Percentiles rank a stretch among this genome's conserved stretches.
Evolutionary conservation across 1,140 invertebrate species (phyloP).

Genomic region (Drosophila micromelanica): DNA sequence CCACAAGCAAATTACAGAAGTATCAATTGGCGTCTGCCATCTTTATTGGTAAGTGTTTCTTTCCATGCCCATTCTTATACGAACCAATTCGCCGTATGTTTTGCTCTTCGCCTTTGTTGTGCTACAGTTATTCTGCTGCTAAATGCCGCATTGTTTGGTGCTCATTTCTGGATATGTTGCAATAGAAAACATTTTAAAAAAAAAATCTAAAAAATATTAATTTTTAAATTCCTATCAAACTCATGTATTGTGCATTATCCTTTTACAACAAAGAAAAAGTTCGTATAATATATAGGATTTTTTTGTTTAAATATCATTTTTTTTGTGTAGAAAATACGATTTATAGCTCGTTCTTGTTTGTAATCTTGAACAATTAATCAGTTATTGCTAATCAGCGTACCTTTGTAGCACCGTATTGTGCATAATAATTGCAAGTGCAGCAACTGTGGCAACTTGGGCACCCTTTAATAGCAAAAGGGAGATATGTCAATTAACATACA

Average conservation of each 20-base stretch:
- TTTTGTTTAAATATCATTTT: too few species aligned
- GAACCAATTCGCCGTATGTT: slow-evolving; percentile 14
- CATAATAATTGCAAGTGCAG: neutral
- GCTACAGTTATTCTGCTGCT: slow-evolving; percentile 27
- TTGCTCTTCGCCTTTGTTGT: slow-evolving; percentile 34
- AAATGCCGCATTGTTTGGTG: neutral
- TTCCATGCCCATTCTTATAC: slow-evolving; percentile 1
- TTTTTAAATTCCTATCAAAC: too few species aligned
- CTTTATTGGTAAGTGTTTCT: slow-evolving; percentile 27
- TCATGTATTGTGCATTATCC: too few species aligned
- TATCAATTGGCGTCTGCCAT: slow-evolving; percentile 17
- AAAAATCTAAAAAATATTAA: too few species aligned
- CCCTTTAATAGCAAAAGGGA: neutral
- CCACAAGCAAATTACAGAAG: slow-evolving; percentile 8
- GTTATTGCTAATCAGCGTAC: neutral
- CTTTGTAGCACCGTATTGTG: neutral
- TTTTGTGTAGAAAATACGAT: too few species aligned
- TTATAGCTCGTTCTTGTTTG: too few species aligned
- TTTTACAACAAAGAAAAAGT: too few species aligned
- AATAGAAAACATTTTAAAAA: too few species aligned
- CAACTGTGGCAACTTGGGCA: slow-evolving; percentile 12
- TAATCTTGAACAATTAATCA: too few species aligned
- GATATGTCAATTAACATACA: slow-evolving; percentile 19
- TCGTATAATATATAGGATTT: too few species aligned
- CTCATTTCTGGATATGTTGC: neutral